Evolutionary conservation across 2,113 vertebrate species (phyloP).

Genomic region (pig (Sus scrofa)): T2T-Sscrofa CM000821.6:16884501-16885000

Average conservation of each 20-base stretch:
- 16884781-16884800: background rate
- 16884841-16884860: background rate
- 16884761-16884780: conserved; percentile 12
- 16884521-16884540: conserved; percentile 22
- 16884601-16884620: conserved; percentile 33
- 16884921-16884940: too few species aligned
- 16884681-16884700: conserved; percentile 99
- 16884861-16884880: too few species aligned
- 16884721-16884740: conserved; percentile 81
- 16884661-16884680: conserved; percentile 75
- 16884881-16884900: too few species aligned
- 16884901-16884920: too few species aligned
- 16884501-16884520: background rate
- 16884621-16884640: conserved; percentile 58
- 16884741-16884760: conserved; percentile 68
- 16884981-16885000: too few species aligned
- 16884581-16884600: background rate
- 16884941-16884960: too few species aligned
- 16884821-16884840: background rate
- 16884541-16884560: conserved; percentile 58
- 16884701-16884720: conserved; percentile 98
- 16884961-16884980: too few species aligned
- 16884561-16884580: conserved; percentile 55
- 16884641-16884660: conserved; percentile 42
- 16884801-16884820: background rate